Base-by-base conservation (phyloP, 2,797 vertebrate species). In the Petrocephalus sullivani region DNA sequence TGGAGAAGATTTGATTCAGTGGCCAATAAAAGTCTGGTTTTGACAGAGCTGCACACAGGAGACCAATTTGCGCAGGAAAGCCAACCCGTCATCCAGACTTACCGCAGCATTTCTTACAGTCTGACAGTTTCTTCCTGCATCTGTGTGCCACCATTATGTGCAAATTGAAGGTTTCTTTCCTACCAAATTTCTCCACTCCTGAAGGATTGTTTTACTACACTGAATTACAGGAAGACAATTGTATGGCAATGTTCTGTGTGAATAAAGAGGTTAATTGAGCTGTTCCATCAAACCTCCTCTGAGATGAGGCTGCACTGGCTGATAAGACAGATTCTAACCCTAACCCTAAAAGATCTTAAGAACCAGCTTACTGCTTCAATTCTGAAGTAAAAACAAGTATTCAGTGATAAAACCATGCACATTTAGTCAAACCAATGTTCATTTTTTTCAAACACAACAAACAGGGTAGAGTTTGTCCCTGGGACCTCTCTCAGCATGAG, bases 191-290 rank as follows among this genome's bases (percentile, higher is more conserved):
- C n/a, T 28, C 81, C 21, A 54, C 23, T 49, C 51, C 46, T 83
- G 3, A 16, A 83, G 51, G n/a, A 83, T 83, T 49, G 81, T 83
- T 78, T 83, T 54, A 83, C 12, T 83, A 83, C 49, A 83, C 49
- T 12, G 81, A 83, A 54, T 83, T 83, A 83, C 46, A 23, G 21
- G 49, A 54, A 46, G 51, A 54, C 51, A 23, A 83, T 16, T 53
- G 19, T 83, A 23, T 9, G 21, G 49, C 46, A 83, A 53, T 12
- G 46, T 83, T 83, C 51, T 21, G 21, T 53, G 81, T 9, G 81
- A 83, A 83, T 78, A 78, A 78, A 41, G 75, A 78, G 75, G 75
- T 78, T 78, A 78, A 78, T 78, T 78, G 75, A 78, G 75, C n/a
- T 78, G 75, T 23, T 23, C 81, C 81, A 83, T 83, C 46, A 83